Evolutionary conservation across 2,113 vertebrate genomes (phyloP), one percentile per base, ranked within the genome.

Genomic region (Anguilla japonica): DNA sequence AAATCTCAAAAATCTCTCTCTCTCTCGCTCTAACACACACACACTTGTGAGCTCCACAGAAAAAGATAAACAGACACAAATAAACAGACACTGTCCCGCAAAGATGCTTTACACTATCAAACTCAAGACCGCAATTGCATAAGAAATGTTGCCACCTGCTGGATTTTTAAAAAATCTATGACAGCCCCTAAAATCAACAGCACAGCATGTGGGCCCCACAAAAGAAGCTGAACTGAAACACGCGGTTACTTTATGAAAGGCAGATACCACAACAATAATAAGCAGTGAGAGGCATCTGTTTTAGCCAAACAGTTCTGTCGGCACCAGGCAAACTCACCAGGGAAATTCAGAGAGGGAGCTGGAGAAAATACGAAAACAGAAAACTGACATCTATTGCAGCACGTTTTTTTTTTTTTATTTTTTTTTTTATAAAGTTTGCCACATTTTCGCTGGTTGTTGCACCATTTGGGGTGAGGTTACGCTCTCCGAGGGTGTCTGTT

Each of bases 81-180:
- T 71, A 71, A 20, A 71, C 26, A 26, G 63, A 71, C 63, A 22
- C 26, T 71, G 60, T 67, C 71, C n/a, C 34, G 11, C 20, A n/a
- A 71, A 13, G 20, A 29, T 6, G 9, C 26, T 34, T 13, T 13
- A 75, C 71, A n/a, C 1, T 2, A 75, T n/a, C 71, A 34, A 75
- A 1, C 1, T n/a, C 1, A 14, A 29, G 26, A 13, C 71, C 0
- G n/a, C 2, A 0, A 13, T 75, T 14, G 7, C 13, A 3, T 40
- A 50, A 84, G 56, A 22, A 40, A 87, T 75, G 16, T 39, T n/a
- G 83, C 87, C 83, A 81, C 78, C 87, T 87, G 75, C 83, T 81
- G 87, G 87, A 14, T 50, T 7, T 29, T 3, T 46, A 2, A 34
- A 34, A 34, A 34, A 34, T 39, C 41, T 80, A 41, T 79, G 3